Percentiles rank a stretch among this genome's conserved stretches.
phyloP scores from a whole-genome alignment of 2,113 vertebrate genomes.

The Riparia riparia region DNA sequence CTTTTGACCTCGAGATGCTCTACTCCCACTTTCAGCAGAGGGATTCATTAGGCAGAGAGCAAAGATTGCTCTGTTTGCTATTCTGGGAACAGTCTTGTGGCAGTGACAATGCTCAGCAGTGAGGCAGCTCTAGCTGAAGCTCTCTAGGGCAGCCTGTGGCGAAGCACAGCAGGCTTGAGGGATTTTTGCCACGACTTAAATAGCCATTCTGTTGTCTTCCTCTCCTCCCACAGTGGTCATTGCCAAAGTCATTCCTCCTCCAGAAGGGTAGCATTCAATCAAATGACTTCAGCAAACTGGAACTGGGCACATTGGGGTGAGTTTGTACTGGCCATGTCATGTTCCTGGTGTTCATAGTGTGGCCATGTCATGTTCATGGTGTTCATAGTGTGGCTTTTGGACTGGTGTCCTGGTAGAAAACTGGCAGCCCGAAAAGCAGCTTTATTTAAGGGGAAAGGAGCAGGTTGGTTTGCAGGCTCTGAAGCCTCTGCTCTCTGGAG shows the following conservation, averaged over 20 bases:
- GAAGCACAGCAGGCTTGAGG: neutral
- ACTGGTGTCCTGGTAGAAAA: neutral
- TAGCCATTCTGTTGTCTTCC: neutral
- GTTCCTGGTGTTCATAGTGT: fast-evolving
- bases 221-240: conserved; percentile 72
- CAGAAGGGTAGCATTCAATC: conserved; percentile 30
- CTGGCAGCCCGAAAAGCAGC: neutral
- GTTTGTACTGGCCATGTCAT: neutral
- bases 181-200: neutral
- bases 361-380: fast-evolving
- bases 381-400: neutral
- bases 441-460: neutral
- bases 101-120: neutral
- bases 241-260: conserved; percentile 64
- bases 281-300: conserved; percentile 55
- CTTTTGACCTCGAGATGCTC: conserved; percentile 12
- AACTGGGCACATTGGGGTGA: conserved; percentile 68
- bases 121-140: conserved; percentile 33
- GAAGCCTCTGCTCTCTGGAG: neutral
- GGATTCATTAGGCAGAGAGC: conserved; percentile 43
- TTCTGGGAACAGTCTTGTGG: conserved; percentile 57
- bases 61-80: conserved; percentile 59
- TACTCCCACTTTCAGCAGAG: conserved; percentile 36
- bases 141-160: neutral
- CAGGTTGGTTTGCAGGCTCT: neutral